These are phyloP conservation scores for Rhinolophus sinicus DNA, from an alignment of 2,113 vertebrate genomes.

Conservation along the genomic window DNA sequence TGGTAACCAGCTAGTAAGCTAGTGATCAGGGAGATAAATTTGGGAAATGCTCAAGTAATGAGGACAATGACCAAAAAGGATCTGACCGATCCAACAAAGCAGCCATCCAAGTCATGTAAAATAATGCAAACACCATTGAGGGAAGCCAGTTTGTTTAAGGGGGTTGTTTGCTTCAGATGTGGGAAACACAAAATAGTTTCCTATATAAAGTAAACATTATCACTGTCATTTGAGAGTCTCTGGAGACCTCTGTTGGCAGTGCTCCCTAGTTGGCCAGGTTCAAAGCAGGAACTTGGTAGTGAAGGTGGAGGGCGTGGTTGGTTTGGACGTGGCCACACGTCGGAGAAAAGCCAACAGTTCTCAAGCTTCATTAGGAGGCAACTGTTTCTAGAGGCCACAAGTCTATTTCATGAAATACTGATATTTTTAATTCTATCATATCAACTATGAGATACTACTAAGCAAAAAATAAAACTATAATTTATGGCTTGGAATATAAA, in stretches of 20 bases:
- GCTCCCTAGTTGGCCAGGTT: background rate
- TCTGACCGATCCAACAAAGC: background rate
- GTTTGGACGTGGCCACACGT: background rate
- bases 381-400: background rate
- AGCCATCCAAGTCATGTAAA: background rate
- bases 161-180: background rate
- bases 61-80: background rate
- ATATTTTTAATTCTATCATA: background rate
- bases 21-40: background rate
- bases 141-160: background rate
- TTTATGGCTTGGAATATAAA: background rate
- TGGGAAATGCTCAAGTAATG: background rate
- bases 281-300: background rate
- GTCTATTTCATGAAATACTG: background rate
- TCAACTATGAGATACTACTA: background rate
- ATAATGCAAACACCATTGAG: background rate
- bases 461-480: background rate
- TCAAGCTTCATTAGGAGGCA: background rate
- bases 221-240: background rate
- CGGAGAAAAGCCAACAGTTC: background rate
- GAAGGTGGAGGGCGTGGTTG: background rate
- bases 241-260: background rate
- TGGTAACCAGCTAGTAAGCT: background rate
- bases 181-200: background rate
- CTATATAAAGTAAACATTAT: background rate